Evolutionary conservation across 2,888 invertebrate species (phyloP), one percentile per base, ranked within the genome.

Genomic region (Tinea pellionella): DNA sequence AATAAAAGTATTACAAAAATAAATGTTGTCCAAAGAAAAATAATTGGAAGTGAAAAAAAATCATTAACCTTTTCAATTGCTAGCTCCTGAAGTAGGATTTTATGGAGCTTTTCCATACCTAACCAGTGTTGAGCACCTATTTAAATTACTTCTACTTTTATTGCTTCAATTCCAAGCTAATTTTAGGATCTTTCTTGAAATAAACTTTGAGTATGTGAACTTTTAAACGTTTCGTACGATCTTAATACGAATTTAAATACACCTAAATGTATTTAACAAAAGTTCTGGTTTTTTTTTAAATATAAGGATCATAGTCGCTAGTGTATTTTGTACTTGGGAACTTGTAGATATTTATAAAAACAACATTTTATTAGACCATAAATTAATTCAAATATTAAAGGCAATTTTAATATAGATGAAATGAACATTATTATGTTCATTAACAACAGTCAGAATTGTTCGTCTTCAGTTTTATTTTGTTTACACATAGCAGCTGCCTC

Each of bases 401-500:
- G 6, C 6, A 3, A 6, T 24, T 24, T 24, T 24, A 24, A 24
- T 24, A 24, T 24, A 24, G 24, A 24, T 24, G 6, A 24, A 24
- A 24, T 24, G 24, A 6, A 37, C 2, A n/a, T 37, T 37, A 47
- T 16, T 47, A 47, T 47, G 15, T 15, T 47, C 47, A 47, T 47
- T 47, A 47, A 47, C 47, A 47, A 47, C 2, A 47, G 47, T 47
- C 15, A 15, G 41, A 13, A 41, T 41, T 41, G 41, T 41, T 15
- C 1, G 15, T 47, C 3, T 47, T 47, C 15, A 77, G 78, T 79
- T 76, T 77, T 76, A 80, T 80, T 77, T 71, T 79, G 78, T 84
- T 80, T 81, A 82, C 76, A 73, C 68, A 71, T 59, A 67, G 70
- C 81, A 81, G 77, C 75, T 80, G 80, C 72, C 72, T 69, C 75